A percentile compares a stretch with the other conserved stretches of the same genome.
These are phyloP conservation scores for Netelia virgata DNA, from an alignment of 2,888 invertebrate species.

Conservation along the genomic window DNA sequence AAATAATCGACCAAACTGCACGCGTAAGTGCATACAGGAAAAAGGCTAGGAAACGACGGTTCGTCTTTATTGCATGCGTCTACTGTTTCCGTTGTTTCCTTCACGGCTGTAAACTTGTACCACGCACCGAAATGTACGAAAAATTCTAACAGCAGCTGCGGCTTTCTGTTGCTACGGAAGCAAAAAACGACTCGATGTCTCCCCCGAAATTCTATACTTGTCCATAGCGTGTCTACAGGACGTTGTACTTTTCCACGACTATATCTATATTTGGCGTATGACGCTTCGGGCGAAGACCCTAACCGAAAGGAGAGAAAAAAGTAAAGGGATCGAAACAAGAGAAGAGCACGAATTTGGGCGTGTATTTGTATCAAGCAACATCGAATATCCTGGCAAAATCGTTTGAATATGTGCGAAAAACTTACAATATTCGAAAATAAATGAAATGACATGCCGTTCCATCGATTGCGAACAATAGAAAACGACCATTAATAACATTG, in stretches of 20 bases:
- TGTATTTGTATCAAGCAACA: background rate
- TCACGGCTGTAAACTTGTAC: slow-evolving; percentile 27
- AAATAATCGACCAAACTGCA: slow-evolving; percentile 53
- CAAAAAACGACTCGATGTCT: background rate
- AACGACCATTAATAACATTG: no score
- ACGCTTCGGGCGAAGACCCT: slow-evolving; percentile 40
- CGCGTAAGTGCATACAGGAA: slow-evolving; percentile 32
- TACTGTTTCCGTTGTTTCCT: background rate
- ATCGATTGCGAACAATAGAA: no score
- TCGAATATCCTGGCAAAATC: background rate
- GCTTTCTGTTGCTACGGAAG: slow-evolving; percentile 34
- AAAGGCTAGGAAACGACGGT: background rate
- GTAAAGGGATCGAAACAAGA: background rate
- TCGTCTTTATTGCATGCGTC: background rate
- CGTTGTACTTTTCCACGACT: background rate
- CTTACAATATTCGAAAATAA: background rate
- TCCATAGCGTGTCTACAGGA: slow-evolving; percentile 8
- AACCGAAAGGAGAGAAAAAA: slow-evolving; percentile 4
- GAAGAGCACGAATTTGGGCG: background rate
- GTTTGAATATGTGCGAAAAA: background rate
- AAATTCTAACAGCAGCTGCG: slow-evolving; percentile 48
- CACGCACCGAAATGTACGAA: slow-evolving; percentile 44
- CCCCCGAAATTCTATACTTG: slow-evolving; percentile 57
- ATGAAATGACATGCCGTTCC: no score
- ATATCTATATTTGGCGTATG: slow-evolving; percentile 50